Evolutionary conservation across 2,113 vertebrate genomes (phyloP), one percentile per base, ranked within the genome.

Genomic region (Xenopus borealis): DNA sequence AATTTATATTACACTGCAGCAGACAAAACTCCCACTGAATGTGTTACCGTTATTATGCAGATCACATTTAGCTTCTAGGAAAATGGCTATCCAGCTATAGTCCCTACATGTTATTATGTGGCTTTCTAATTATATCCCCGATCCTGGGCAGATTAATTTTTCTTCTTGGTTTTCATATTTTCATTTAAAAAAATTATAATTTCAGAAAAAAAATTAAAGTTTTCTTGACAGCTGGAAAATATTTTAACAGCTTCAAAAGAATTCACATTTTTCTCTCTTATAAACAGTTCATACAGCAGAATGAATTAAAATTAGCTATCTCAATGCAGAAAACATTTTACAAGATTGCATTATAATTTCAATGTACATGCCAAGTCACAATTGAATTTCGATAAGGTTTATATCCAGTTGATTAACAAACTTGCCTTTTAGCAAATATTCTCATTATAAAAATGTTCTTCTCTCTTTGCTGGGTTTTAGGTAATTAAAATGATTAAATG

Each of bases 151-250:
- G 18, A 55, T 55, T 18, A 18, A 18, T 53, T 72, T 27, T 40
- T 11, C 16, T 71, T 23, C 45, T 72, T 72, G 46, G 16, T 63
- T 33, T 63, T 18, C 19, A 61, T 14, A 30, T 63, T n/a, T 63
- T 16, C 17, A 64, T 50, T 72, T 17, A 53, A 23, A 23, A n/a
- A 62, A 64, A 63, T 5, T 3, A 63, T 27, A 4, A 63, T 44
- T 27, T 40, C 44, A 47, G 3, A 53, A 63, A 63, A 12, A 59
- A 72, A 62, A 40, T 40, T 30, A 18, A 53, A 3, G 23, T 64
- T 14, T 33, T 72, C 46, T 53, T 72, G 71, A 65, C 71, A 65
- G 47, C 30, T 40, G 27, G n/a, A 72, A 72, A 72, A 64, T 72
- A 55, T 6, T 4, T 12, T 53, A 20, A 7, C 30, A 64, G 20